These are phyloP conservation scores for Pelodytes ibericus DNA, from an alignment of 2,797 vertebrate species.

Conservation along the genomic window DNA sequence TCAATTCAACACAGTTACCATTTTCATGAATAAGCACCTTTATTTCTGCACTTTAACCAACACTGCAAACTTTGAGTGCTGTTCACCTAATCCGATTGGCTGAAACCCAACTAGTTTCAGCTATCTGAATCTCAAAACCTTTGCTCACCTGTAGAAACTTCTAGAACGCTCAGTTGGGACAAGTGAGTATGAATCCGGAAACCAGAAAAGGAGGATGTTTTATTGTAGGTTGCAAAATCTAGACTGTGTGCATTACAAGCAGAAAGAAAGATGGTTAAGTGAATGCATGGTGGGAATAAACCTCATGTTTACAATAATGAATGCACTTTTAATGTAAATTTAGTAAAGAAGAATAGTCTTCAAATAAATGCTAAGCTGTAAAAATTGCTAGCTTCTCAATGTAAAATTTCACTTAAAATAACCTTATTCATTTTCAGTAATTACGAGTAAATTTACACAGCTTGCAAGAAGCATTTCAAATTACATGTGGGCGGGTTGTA, in stretches of 20 bases:
- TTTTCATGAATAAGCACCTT: too few relatives aligned
- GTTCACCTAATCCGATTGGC: too few relatives aligned
- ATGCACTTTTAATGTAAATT: constrained; percentile 49
- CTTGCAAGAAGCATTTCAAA: constrained; percentile 34
- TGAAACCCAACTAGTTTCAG: too few relatives aligned
- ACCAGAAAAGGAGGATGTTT: constrained; percentile 20
- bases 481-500: constrained; percentile 40
- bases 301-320: constrained; percentile 35
- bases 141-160: too few relatives aligned
- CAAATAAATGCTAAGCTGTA: constrained; percentile 32
- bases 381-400: constrained; percentile 30
- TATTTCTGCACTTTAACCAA: too few relatives aligned
- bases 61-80: too few relatives aligned
- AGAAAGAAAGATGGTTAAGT: constrained; percentile 17
- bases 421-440: constrained; percentile 35
- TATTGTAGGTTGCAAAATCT: constrained; percentile 36
- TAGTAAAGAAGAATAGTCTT: constrained; percentile 19
- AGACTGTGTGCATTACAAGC: constrained; percentile 15
- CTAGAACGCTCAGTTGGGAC: neutral
- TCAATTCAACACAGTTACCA: too few relatives aligned
- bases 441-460: constrained; percentile 50
- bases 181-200: neutral
- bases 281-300: constrained; percentile 33
- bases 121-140: too few relatives aligned
- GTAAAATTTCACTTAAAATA: constrained; percentile 29